A percentile compares a stretch with the other conserved stretches of the same genome.
Evolutionary conservation across 23 tunicate species (phyloP).

Genomic region (Halocynthia roretzi): DNA sequence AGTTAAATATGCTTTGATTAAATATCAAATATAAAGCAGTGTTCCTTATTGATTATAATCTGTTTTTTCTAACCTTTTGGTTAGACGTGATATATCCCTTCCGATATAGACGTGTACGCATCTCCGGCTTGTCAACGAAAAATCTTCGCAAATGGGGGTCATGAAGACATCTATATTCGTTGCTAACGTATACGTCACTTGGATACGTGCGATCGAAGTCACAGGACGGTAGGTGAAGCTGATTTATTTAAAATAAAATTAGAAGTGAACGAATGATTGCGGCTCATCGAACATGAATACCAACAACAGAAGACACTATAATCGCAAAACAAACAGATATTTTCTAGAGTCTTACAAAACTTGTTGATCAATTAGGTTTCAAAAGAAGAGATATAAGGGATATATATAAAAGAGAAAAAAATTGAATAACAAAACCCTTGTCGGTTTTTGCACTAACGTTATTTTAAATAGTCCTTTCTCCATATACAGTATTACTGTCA

Average conservation of each 20-base stretch:
- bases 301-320: too few species aligned
- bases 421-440: neutral
- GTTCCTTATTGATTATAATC: neutral
- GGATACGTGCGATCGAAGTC: conserved; percentile 65
- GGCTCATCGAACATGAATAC: too few species aligned
- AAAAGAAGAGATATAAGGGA: neutral
- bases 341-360: too few species aligned
- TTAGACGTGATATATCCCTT: conserved; percentile 32
- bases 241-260: neutral
- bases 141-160: conserved; percentile 43
- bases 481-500: too few species aligned
- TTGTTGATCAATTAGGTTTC: too few species aligned
- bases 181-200: conserved; percentile 57
- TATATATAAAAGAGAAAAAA: neutral
- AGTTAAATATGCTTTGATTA: neutral
- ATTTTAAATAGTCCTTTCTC: too few species aligned
- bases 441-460: too few species aligned
- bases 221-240: conserved; percentile 54
- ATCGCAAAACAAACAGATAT: too few species aligned
- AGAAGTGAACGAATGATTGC: too few species aligned
- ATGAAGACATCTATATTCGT: conserved; percentile 54
- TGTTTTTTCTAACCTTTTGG: conserved; percentile 29
- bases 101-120: conserved; percentile 18
- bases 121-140: conserved; percentile 28
- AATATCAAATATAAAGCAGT: neutral